Evolutionary conservation across 2,888 invertebrate species (phyloP).

Genomic region (Drosophila acutilabella): DNA sequence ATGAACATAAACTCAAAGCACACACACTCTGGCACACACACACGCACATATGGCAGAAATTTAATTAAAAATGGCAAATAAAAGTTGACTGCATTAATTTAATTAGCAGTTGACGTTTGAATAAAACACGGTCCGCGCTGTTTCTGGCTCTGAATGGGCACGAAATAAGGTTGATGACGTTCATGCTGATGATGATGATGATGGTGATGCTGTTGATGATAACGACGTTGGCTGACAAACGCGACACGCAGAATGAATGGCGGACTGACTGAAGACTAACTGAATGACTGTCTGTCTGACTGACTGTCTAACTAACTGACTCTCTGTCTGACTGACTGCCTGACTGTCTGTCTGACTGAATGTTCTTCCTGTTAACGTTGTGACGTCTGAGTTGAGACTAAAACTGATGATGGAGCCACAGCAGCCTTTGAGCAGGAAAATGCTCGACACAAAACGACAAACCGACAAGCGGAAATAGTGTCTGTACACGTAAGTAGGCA

Average conservation of each 20-base stretch:
- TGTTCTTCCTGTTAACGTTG: slow-evolving; percentile 50
- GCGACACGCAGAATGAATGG: slow-evolving; percentile 28
- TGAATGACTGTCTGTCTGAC: slow-evolving; percentile 19
- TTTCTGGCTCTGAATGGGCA: slow-evolving; percentile 31
- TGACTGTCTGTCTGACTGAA: slow-evolving; percentile 9
- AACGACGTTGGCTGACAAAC: slow-evolving; percentile 24
- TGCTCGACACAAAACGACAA: slow-evolving; percentile 59
- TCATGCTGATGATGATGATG: slow-evolving; percentile 12
- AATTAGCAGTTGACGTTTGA: slow-evolving; percentile 53
- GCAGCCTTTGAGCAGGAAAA: slow-evolving; percentile 52
- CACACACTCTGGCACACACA: slow-evolving; percentile 21
- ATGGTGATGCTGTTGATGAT: slow-evolving; percentile 35
- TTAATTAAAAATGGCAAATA: slow-evolving; percentile 78
- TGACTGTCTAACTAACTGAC: slow-evolving; percentile 21
- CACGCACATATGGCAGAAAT: slow-evolving; percentile 46
- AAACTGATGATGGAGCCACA: slow-evolving; percentile 63
- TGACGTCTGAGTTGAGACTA: slow-evolving; percentile 69
- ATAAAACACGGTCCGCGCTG: slow-evolving; percentile 25
- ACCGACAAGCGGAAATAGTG: slow-evolving; percentile 77
- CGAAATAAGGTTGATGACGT: slow-evolving; percentile 29
- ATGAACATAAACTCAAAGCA: not conserved
- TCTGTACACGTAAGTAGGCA: slow-evolving; percentile 71
- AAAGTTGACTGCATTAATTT: slow-evolving; percentile 78
- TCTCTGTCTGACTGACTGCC: slow-evolving; percentile 21
- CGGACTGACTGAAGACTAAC: slow-evolving; percentile 10